Evolutionary conservation across 2,113 vertebrate species (phyloP), one percentile per base, ranked within the genome.

Genomic region (Clarias magur): DNA sequence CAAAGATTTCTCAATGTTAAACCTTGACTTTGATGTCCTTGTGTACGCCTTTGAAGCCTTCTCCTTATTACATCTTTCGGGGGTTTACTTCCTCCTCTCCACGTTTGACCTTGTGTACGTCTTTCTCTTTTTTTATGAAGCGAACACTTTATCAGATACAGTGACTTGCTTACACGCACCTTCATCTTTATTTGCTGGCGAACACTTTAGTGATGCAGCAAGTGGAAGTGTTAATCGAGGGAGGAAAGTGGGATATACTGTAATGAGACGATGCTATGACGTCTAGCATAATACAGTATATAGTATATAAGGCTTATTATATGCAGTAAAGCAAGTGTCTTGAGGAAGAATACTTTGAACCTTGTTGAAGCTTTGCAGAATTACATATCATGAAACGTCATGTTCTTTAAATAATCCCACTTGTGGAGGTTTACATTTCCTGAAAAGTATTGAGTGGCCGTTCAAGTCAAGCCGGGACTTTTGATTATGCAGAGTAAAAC

Each of bases 1-100:
- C 90, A 82, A 84, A 86, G 92, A 89, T 92, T 65, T 94, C 92
- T 89, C 80, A 90, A 90, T 67, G 30, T 60, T 67, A 56, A 87
- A 63, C 59, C 11, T 42, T 53, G 82, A 85, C 82, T 85, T 87
- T 89, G 75, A 87, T 84, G 88, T 65, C 82, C 59, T 67, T 25
- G 13, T 79, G 54, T 80, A 48, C 59, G 21, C 59, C 59, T 81
- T 87, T 78, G 59, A 89, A 85, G 83, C 79, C 25, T 63, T 75
- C 56, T 72, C 25, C 23, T 34, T 57, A 9, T 9, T 30, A 38
- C 30, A 6, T 56, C 25, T 79, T 6, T 79, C 15, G 6, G 19
- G 16, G 34, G 1, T 17, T 67, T 30, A 17, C 34, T 34, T 84
- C 6, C 34, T 42, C 12, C 3, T 42, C 70, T 17, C 25, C 30